Percentiles rank a stretch among this genome's conserved stretches.
phyloP scores from a whole-genome alignment of 2,113 vertebrate genomes.

The Mystacornis crossleyi region DNA sequence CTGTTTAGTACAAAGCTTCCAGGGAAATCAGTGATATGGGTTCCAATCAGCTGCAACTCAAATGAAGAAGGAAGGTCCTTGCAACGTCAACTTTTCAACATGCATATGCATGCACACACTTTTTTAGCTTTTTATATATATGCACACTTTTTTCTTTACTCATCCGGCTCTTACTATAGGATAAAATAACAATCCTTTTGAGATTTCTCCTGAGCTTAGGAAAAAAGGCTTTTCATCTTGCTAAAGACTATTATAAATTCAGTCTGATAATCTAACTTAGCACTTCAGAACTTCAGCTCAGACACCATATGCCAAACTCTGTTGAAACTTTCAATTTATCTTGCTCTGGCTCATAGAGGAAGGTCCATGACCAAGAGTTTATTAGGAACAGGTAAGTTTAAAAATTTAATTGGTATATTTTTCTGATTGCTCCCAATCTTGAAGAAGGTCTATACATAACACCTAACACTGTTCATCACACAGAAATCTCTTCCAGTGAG shows the following conservation, averaged over 20 bases:
- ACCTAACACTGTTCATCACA: background rate
- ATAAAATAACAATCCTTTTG: background rate
- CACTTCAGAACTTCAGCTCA: background rate
- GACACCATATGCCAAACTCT: background rate
- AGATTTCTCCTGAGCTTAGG: background rate
- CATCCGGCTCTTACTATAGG: background rate
- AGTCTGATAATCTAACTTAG: background rate
- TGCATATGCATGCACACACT: background rate
- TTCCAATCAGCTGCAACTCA: background rate
- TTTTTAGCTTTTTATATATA: background rate
- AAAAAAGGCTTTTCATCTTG: background rate
- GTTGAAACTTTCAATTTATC: background rate
- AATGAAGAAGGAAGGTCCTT: background rate
- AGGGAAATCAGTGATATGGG: background rate
- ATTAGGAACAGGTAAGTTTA: background rate
- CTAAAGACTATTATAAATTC: background rate
- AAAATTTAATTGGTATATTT: background rate
- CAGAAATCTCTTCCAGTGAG: background rate
- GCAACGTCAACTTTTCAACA: background rate
- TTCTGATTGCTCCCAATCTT: background rate
- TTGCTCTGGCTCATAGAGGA: background rate
- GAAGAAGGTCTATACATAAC: background rate
- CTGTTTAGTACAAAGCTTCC: background rate
- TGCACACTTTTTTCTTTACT: background rate
- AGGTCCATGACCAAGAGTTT: background rate